phyloP scores from a whole-genome alignment of 2,797 vertebrate species.

The Podargus strigoides region DNA sequence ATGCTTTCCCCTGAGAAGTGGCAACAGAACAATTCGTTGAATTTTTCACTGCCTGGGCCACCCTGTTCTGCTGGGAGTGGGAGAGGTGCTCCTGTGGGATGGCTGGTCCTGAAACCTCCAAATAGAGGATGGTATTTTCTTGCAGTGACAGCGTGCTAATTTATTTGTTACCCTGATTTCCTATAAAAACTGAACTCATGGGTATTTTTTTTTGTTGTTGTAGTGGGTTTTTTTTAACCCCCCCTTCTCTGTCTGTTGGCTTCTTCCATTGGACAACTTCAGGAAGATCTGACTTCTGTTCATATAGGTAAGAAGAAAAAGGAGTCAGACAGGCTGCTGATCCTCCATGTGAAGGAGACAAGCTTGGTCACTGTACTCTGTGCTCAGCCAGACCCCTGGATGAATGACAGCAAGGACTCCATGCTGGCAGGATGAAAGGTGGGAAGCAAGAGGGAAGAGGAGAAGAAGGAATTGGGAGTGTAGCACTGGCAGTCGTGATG shows the following conservation, averaged over 20 bases:
- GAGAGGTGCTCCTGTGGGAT: background rate
- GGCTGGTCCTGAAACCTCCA: background rate
- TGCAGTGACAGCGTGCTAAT: background rate
- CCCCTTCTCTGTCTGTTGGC: background rate
- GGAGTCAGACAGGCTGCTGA: background rate
- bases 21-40: background rate
- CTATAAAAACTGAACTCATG: background rate
- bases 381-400: background rate
- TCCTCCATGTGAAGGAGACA: background rate
- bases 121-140: background rate
- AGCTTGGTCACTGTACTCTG: accelerated
- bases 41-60: background rate
- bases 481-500: background rate
- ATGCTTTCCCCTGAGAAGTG: constrained; percentile 25
- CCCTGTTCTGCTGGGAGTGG: background rate
- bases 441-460: background rate
- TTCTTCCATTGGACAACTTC: background rate
- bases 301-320: background rate
- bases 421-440: background rate
- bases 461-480: background rate
- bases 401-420: accelerated
- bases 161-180: background rate
- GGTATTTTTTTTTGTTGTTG: too few species aligned
- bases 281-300: background rate
- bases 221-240: too few species aligned